phyloP scores from a whole-genome alignment of 2,797 vertebrate species.

The Arctocebus calabarensis region DNA sequence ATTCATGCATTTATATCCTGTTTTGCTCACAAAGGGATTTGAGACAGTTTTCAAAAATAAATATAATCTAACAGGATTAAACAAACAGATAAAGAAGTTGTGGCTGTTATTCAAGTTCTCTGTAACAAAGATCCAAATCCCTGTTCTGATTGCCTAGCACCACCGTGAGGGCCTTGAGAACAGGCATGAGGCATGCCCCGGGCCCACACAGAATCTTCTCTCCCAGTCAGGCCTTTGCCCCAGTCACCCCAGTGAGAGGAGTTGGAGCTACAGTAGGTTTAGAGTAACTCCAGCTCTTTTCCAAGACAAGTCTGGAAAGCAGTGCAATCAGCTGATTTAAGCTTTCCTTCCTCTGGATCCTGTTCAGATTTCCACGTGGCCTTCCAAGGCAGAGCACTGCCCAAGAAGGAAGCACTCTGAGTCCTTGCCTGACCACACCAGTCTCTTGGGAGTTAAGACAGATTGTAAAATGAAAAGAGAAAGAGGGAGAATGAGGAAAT shows the following conservation, averaged over 20 bases:
- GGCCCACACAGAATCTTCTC: not conserved
- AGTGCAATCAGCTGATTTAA: not conserved
- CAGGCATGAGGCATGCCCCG: not conserved
- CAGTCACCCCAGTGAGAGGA: not conserved
- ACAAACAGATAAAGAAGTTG: constrained; percentile 37
- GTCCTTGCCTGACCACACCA: not conserved
- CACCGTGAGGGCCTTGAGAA: not conserved
- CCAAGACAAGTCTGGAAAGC: not conserved
- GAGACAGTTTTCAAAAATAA: constrained; percentile 65
- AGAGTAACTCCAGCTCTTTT: not conserved
- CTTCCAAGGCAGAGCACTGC: not conserved
- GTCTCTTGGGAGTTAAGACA: not conserved
- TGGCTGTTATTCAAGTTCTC: not conserved
- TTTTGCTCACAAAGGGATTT: constrained; percentile 48
- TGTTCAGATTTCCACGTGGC: not conserved
- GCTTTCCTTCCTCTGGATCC: not conserved
- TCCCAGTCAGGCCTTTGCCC: not conserved
- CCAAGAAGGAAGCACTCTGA: not conserved
- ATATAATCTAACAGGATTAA: constrained; percentile 40
- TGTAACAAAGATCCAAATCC: constrained; percentile 33
- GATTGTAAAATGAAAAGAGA: not conserved
- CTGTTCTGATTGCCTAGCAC: not conserved
- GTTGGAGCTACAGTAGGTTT: not conserved
- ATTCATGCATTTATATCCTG: not conserved
- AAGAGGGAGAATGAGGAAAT: not conserved